Evolutionary conservation across 2,888 invertebrate genomes (phyloP), one percentile per base, ranked within the genome.

Genomic region (Adelphocoris suturalis): DNA sequence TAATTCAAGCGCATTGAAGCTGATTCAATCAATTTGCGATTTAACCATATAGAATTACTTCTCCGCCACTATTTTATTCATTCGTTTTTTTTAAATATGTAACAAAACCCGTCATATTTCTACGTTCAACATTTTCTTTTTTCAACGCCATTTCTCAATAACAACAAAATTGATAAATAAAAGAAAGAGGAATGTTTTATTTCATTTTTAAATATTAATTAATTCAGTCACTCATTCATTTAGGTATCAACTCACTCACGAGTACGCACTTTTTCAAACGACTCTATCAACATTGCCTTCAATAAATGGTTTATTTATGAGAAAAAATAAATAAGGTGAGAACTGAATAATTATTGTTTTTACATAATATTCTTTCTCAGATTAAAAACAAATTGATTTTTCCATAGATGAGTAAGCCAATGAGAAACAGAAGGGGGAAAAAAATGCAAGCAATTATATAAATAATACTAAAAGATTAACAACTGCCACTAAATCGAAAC

Each of bases 401-500:
- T 37, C 7, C 37, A 37, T 4, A 37, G 37, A 37, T 37, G 37
- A 37, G 37, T 37, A 37, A 37, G 7, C 37, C 14, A 37, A 13
- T 46, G 78, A 14, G 61, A 61, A 61, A 28, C 28, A 11, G 16
- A 78, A 78, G 13, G n/a, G 23, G n/a, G 19, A 75, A 19, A 27
- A 27, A 46, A 5, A 28, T 37, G 37, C 11, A 80, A 80, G 37
- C 37, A 16, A 80, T 80, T 14, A 28, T 80, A 80, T 80, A 80
- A 80, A 68, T 68, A 68, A 68, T 80, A 80, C 78, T 80, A 80
- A 80, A 37, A 80, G 78, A 80, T 80, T 47, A 80, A 14, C 37
- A 80, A 80, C 68, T 68, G 68, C 7, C 68, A 52, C 52, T 52
- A 52, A 68, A 68, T 68, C 68, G 23, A 68, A 68, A 68, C 27